phyloP scores from a whole-genome alignment of 92 coral and sea anemone genomes.

The Muricea muricata region DNA sequence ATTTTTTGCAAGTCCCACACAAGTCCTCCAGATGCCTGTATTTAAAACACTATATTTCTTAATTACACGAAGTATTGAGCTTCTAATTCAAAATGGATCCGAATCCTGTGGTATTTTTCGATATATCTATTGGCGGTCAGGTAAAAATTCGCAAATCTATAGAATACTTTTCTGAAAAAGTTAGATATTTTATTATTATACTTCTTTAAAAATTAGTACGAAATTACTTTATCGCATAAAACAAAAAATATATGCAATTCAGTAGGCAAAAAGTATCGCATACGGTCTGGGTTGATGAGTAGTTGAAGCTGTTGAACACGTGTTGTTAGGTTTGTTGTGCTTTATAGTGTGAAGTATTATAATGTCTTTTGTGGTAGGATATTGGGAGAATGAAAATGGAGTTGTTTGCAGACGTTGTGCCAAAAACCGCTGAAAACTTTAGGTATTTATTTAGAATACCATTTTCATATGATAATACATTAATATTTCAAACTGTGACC shows the following conservation, averaged over 20 bases:
- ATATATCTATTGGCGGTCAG: constrained; percentile 92
- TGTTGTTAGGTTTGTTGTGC: neutral
- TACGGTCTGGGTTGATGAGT: too few relatives aligned
- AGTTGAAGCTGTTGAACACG: neutral
- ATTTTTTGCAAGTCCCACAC: too few relatives aligned
- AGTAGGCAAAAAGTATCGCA: too few relatives aligned
- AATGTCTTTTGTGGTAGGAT: constrained; percentile 58
- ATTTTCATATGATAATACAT: too few relatives aligned
- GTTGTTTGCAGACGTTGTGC: constrained; percentile 86
- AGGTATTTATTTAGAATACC: too few relatives aligned
- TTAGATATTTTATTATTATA: neutral
- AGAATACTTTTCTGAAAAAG: neutral
- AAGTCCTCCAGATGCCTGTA: too few relatives aligned
- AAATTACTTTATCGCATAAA: too few relatives aligned
- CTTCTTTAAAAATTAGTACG: too few relatives aligned
- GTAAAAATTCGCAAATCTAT: constrained; percentile 41
- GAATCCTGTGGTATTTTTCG: constrained; percentile 89
- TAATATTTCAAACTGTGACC: too few relatives aligned
- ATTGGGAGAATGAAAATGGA: constrained; percentile 97
- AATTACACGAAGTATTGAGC: neutral
- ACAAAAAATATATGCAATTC: too few relatives aligned
- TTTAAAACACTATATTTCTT: neutral
- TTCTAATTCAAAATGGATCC: constrained; percentile 5
- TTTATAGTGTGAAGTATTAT: too few relatives aligned
- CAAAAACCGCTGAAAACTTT: constrained; percentile 93